Evolutionary conservation across 2,113 vertebrate species (phyloP).

Genomic region (Psilopsiagon aurifrons): DNA sequence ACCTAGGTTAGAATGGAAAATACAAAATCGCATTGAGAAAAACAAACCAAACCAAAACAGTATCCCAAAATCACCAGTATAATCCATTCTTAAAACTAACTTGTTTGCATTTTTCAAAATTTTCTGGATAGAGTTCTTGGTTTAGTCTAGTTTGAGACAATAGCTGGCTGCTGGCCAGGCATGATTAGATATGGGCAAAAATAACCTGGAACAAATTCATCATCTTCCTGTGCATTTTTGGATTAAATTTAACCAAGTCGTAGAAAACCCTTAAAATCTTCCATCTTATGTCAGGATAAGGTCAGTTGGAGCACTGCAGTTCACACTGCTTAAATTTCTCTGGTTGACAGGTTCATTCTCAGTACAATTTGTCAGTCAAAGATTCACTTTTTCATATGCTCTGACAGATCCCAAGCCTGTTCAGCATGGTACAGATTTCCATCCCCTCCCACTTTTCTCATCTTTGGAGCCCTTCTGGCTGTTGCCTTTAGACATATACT

Average conservation of each 20-base stretch:
- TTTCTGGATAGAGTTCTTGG: background rate
- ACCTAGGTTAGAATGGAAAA: background rate
- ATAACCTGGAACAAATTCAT: background rate
- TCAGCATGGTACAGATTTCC: background rate
- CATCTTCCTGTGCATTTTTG: background rate
- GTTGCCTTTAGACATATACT: background rate
- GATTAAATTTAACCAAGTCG: background rate
- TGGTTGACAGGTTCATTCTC: constrained; percentile 8
- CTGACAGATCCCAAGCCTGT: background rate
- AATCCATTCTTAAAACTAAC: background rate
- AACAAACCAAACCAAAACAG: background rate
- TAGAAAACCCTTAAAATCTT: background rate
- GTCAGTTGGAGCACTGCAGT: background rate
- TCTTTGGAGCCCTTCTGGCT: background rate
- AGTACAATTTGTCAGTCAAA: background rate
- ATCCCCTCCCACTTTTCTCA: background rate
- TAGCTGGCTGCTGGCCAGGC: background rate
- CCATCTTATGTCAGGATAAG: background rate
- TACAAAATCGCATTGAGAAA: background rate
- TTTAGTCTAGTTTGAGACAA: background rate
- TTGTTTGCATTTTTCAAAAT: background rate
- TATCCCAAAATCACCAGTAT: background rate
- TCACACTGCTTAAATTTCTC: background rate
- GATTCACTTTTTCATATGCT: background rate
- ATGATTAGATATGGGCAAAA: background rate